Percentiles rank a stretch among this genome's conserved stretches.
Evolutionary conservation across 2,888 invertebrate species (phyloP).

Genomic region (Ectobius pallidus): DNA sequence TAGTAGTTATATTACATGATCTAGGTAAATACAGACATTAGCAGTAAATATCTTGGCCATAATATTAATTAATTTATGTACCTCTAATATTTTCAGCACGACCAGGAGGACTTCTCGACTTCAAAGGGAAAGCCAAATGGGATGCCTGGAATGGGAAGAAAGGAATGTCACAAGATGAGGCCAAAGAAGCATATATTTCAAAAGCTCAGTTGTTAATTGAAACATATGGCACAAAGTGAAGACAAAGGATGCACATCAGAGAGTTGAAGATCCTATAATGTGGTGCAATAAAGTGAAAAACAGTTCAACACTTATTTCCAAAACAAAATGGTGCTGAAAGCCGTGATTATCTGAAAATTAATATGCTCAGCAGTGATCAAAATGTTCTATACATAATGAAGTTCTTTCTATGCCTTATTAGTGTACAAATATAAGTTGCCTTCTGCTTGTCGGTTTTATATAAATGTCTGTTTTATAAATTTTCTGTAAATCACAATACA

Average conservation of each 20-base stretch:
- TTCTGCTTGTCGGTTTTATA: neutral
- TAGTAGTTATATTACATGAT: no score
- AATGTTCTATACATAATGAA: neutral
- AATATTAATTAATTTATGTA: no score
- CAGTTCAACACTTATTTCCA: no score
- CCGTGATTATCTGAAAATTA: neutral
- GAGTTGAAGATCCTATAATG: no score
- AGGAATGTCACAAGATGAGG: conserved; percentile 76
- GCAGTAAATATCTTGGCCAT: no score
- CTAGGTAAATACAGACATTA: no score
- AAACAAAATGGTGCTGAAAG: no score
- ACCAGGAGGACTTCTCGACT: conserved; percentile 91
- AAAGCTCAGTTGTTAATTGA: conserved; percentile 71
- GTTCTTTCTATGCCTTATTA: conserved; percentile 24
- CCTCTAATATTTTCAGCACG: conserved; percentile 65
- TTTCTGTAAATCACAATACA: no score
- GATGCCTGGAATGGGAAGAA: conserved; percentile 87
- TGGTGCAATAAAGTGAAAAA: no score
- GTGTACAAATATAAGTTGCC: conserved; percentile 15
- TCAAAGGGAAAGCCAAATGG: conserved; percentile 97
- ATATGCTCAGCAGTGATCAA: neutral
- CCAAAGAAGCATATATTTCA: conserved; percentile 83
- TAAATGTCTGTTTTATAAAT: neutral
- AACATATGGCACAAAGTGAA: conserved; percentile 47
- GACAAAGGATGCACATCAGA: neutral